Conservation (phyloP, 2,113 vertebrate species). For the Copsychus sechellarum region DNA sequence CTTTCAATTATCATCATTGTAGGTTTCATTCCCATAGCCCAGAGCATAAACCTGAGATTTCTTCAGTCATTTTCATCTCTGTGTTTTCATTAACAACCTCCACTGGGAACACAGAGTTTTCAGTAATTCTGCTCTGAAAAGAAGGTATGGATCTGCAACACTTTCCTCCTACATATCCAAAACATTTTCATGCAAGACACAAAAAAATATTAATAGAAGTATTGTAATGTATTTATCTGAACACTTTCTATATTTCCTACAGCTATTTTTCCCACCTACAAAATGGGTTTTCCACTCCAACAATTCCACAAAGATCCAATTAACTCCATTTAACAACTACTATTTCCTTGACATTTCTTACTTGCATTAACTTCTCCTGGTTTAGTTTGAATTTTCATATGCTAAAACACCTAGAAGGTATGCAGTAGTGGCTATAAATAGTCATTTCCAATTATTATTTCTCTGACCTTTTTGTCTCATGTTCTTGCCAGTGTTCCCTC, state of each 20-base stretch:
- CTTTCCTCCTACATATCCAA: background rate
- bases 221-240: background rate
- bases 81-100: background rate
- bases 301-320: background rate
- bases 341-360: background rate
- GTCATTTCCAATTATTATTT: slow-evolving; percentile 6
- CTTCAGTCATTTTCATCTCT: background rate
- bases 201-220: background rate
- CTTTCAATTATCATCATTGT: background rate
- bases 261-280: background rate
- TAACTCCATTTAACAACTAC: background rate
- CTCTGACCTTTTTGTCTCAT: slow-evolving; percentile 26
- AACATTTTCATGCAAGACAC: background rate
- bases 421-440: slow-evolving; percentile 26
- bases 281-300: background rate
- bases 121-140: background rate
- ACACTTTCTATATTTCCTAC: background rate
- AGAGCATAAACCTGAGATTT: background rate
- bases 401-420: background rate
- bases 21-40: background rate
- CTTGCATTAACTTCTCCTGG: background rate
- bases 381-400: slow-evolving; percentile 1
- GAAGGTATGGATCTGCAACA: background rate
- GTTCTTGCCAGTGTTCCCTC: background rate
- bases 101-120: background rate